Conservation (phyloP, 2,113 vertebrate species). For the Callocephalon fimbriatum region DNA sequence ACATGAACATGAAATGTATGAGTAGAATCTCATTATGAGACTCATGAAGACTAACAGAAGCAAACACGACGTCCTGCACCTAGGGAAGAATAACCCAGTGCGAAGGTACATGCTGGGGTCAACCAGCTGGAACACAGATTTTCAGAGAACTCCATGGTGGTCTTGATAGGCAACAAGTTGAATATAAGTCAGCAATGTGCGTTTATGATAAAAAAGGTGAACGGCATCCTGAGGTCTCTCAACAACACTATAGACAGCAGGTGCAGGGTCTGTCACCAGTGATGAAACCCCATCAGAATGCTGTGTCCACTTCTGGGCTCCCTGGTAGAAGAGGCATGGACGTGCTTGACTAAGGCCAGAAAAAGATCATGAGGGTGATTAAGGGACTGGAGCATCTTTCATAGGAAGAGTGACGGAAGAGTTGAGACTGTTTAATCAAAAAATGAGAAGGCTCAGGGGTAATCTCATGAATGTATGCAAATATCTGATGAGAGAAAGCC, state of each 20-base stretch:
- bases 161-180: neutral
- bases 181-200: fast-evolving
- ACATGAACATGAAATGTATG: neutral
- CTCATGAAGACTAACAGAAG: neutral
- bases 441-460: neutral
- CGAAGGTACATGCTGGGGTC: neutral
- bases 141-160: neutral
- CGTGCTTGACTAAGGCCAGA: neutral
- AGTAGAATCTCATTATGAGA: neutral
- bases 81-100: fast-evolving
- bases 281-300: neutral
- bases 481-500: neutral
- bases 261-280: neutral
- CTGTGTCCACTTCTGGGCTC: neutral
- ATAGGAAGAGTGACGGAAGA: neutral
- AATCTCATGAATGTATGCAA: neutral
- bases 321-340: neutral
- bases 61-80: neutral
- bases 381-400: neutral
- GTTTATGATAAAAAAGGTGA: neutral
- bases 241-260: neutral
- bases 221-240: neutral
- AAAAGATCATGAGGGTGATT: neutral
- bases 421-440: neutral
- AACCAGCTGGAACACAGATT: neutral